Percentiles rank a stretch among this genome's conserved stretches.
Evolutionary conservation across 1,140 invertebrate genomes (phyloP).

Genomic region (Diplogasteroides magnus): DNA sequence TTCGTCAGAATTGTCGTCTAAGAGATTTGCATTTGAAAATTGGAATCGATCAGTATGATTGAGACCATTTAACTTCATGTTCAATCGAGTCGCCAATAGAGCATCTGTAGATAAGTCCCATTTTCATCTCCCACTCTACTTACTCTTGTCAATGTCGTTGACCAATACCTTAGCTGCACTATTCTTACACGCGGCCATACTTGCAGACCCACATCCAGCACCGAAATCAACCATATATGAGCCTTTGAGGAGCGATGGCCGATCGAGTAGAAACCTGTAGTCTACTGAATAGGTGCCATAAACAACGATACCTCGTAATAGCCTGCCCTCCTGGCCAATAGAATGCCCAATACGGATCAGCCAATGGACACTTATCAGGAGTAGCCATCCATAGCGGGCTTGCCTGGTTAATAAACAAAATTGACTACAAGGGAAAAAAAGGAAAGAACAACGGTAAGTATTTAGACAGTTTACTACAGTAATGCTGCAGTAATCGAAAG

Average conservation of each 20-base stretch:
- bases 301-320: conserved; percentile 6
- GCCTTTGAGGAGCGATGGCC: not conserved
- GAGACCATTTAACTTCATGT: conserved; percentile 14
- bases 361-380: conserved; percentile 23
- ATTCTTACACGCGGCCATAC: conserved; percentile 4
- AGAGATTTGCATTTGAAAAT: too few species aligned
- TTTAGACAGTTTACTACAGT: too few species aligned
- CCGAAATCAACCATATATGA: conserved; percentile 20
- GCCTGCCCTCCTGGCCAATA: conserved; percentile 31
- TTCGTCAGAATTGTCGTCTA: too few species aligned
- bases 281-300: too few species aligned
- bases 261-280: conserved; percentile 20
- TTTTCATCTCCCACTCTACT: not conserved
- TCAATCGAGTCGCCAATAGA: conserved; percentile 17
- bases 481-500: too few species aligned
- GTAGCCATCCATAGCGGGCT: conserved; percentile 28
- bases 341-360: conserved; percentile 29
- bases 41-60: too few species aligned
- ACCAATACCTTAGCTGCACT: conserved; percentile 9
- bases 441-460: too few species aligned
- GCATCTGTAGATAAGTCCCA: conserved; percentile 14
- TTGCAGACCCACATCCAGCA: conserved; percentile 17
- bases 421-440: too few species aligned
- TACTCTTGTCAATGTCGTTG: conserved; percentile 28
- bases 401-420: too few species aligned